Base-by-base conservation (phyloP, 2,888 invertebrate genomes). In the Drosophila limbata region DNA sequence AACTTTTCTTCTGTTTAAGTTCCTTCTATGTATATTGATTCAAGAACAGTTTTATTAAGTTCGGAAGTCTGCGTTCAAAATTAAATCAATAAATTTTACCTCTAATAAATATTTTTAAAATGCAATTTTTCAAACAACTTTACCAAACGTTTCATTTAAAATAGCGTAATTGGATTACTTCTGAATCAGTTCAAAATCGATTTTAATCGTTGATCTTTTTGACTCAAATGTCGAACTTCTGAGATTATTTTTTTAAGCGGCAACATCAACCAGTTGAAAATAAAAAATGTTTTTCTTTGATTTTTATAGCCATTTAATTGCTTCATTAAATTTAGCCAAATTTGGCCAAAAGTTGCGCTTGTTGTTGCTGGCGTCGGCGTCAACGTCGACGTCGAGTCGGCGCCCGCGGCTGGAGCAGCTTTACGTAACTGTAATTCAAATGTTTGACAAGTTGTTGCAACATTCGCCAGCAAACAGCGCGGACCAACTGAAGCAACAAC, bases 271-370 rank as follows among this genome's bases (percentile, higher is more conserved):
- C 60, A 64, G 44, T 67, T 65, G 39, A 25, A 35, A 25, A 35
- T 42, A 57, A 44, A 47, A 68, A 52, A 44, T 40, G 52, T 62
- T 51, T 57, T 60, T 61, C 44, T 69, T 73, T 56, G 65, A 60
- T 66, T 78, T 81, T 81, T 76, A 75, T 81, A 79, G 81, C 74
- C 84, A 84, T 79, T 89, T 90, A 90, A 90, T 90, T 90, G 90
- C 90, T 90, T 90, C 90, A 90, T 90, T 90, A 90, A 90, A 83
- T 89, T 81, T 84, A 71, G 79, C 90, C 90, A 90, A 90, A 90
- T 90, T 90, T 88, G 90, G 90, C 63, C 61, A 85, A 67, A 52
- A 62, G 48, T 61, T 66, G 53, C 35, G 45, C 25, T 50, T 53
- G 73, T 55, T 59, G 59, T 42, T 47, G 35, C 42, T 69, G 63